phyloP scores from a whole-genome alignment of 2,888 invertebrate species.

The Auanema freiburgensis region DNA sequence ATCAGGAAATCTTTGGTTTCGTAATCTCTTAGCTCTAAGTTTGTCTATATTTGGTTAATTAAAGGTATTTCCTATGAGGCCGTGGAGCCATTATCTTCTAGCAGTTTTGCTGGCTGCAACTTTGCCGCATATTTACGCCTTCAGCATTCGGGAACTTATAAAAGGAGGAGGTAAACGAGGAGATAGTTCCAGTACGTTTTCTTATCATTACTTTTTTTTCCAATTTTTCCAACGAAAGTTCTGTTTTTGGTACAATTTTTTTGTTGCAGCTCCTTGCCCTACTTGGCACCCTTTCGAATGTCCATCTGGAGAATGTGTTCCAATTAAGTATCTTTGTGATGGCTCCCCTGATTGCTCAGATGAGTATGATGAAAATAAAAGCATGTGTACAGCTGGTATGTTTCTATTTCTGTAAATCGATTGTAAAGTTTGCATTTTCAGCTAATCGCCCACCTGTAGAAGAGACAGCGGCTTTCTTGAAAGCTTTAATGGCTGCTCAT shows the following conservation, averaged over 20 bases:
- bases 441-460: conserved; percentile 95
- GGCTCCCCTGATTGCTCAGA: conserved; percentile 87
- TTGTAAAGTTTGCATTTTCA: conserved; percentile 65
- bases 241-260: not conserved
- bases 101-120: conserved; percentile 16
- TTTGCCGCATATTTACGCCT: conserved; percentile 21
- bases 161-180: conserved; percentile 21
- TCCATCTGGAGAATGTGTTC: conserved; percentile 86
- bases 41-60: not conserved
- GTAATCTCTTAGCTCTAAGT: not conserved
- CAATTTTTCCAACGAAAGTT: conserved; percentile 1
- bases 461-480: conserved; percentile 90
- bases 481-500: conserved; percentile 88
- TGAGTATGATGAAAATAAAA: conserved; percentile 91
- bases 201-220: not conserved
- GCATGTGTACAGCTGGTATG: conserved; percentile 89
- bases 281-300: conserved; percentile 96
- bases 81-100: conserved; percentile 16
- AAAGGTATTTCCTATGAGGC: conserved; percentile 21
- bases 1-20: not conserved
- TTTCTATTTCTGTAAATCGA: conserved; percentile 9
- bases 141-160: conserved; percentile 23
- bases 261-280: conserved; percentile 72
- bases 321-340: conserved; percentile 92
- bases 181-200: conserved; percentile 20